Percentiles rank a stretch among this genome's conserved stretches.
phyloP scores from a whole-genome alignment of 2,113 vertebrate genomes.

The Rhinoptilus africanus region DNA sequence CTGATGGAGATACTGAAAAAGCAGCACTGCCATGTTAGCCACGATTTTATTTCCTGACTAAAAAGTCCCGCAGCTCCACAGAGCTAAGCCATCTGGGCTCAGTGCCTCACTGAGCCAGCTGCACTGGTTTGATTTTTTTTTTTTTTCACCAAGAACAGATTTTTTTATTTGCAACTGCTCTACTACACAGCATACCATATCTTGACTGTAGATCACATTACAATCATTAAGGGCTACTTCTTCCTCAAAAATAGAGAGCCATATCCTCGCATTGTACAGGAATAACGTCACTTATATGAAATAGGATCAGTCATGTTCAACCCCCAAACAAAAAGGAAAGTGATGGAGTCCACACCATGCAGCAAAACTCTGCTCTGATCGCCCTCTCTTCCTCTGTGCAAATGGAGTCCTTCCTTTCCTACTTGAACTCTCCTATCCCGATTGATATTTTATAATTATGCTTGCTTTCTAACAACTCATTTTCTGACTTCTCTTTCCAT shows the following conservation, averaged over 20 bases:
- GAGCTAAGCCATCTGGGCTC: not conserved
- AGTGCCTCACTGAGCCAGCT: not conserved
- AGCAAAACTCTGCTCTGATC: not conserved
- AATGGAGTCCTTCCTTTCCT: not conserved
- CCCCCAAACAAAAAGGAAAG: not conserved
- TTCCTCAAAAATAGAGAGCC: not conserved
- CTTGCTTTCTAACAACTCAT: not conserved
- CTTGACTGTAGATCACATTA: too few relatives aligned
- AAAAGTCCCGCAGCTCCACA: not conserved
- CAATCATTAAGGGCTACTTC: not conserved
- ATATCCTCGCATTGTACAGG: accelerated
- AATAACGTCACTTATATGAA: not conserved
- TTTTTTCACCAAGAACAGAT: too few relatives aligned
- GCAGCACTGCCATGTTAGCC: accelerated
- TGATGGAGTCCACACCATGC: not conserved
- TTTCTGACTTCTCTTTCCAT: not conserved
- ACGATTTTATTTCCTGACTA: not conserved
- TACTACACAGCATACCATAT: not conserved
- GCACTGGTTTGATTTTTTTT: not conserved
- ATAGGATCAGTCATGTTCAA: not conserved
- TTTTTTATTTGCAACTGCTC: not conserved
- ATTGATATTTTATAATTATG: not conserved
- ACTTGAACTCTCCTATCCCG: not conserved
- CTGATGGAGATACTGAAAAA: not conserved
- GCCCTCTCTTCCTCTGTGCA: not conserved